Conservation (phyloP, 92 coral and sea anemone genomes). For the Siderastrea radians region DNA sequence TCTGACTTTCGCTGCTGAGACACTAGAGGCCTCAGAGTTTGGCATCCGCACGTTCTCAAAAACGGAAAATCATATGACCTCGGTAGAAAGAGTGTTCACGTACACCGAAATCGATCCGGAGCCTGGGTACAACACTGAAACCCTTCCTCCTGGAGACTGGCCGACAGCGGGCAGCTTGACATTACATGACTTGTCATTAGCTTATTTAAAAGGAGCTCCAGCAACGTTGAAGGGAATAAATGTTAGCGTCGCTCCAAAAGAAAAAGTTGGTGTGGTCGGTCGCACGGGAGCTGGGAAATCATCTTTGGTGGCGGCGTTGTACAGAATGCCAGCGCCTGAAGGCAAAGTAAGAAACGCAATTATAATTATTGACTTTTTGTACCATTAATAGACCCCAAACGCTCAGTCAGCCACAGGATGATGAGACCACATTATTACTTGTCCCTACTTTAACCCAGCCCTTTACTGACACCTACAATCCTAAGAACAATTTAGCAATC, state of each 20-base stretch:
- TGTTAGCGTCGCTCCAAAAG: conserved; percentile 28
- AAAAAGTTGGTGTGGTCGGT: conserved; percentile 70
- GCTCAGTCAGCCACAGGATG: too few species aligned
- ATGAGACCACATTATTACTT: too few species aligned
- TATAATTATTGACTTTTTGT: background rate
- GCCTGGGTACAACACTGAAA: conserved; percentile 42
- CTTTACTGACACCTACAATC: too few species aligned
- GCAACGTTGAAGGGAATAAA: conserved; percentile 30
- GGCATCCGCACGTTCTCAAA: conserved; percentile 15
- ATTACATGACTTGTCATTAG: conserved; percentile 43
- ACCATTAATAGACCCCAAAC: too few species aligned
- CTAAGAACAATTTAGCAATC: too few species aligned
- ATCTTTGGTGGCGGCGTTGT: conserved; percentile 58
- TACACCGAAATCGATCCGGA: conserved; percentile 51
- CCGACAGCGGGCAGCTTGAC: conserved; percentile 47
- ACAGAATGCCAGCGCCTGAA: conserved; percentile 56
- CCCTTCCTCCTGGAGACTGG: conserved; percentile 45
- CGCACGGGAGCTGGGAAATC: conserved; percentile 80
- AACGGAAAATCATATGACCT: conserved; percentile 64
- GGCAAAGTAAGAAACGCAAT: conserved; percentile 14
- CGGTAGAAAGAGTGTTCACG: conserved; percentile 56
- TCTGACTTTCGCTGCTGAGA: conserved; percentile 37
- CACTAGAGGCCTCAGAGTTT: conserved; percentile 14
- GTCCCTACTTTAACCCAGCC: too few species aligned
- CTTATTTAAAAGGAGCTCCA: conserved; percentile 50